Base-by-base conservation (phyloP, 2,113 vertebrate genomes). In the Grammomys dolichurus region DNA sequence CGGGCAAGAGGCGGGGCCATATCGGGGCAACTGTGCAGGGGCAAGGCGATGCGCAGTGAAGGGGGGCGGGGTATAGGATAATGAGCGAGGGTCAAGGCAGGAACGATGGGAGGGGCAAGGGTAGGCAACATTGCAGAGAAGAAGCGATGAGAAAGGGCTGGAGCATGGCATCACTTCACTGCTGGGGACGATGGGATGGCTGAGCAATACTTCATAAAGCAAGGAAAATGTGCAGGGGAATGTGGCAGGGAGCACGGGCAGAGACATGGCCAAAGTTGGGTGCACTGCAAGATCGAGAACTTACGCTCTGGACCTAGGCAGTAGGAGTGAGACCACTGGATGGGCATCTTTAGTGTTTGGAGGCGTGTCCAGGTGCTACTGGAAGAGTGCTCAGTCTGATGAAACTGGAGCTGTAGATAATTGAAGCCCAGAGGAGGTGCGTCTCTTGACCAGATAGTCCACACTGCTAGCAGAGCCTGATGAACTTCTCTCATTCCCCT, bases 51-150 rank as follows among this genome's bases (percentile, higher is more conserved):
- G 33, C 7, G 28, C n/a, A 28, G 2, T 43, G 43, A 5, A 7
- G 10, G 0, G 28, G 56, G 28, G 19, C 46, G 4, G 9, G 13
- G 2, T 36, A 51, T 31, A 20, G 12, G 46, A 13, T 0, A 13
- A 11, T 5, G 3, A 16, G 58, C 2, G 3, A 16, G 58, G 14
- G 17, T 8, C 12, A 31, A 31, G 5, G 65, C 31, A 46, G 11
- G 46, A 36, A 12, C 12, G 43, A 36, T 51, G 19, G 31, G 63
- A 8, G 24, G 60, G n/a, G 78, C 10, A 58, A 28, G 56, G 24
- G 56, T 24, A 3, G 56, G 56, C 56, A 40, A 43, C 36, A 7
- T 26, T 60, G 22, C 36, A 40, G 36, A 40, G 36, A 10, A 22
- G 12, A 43, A 84, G 56, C 26, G 80, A 2, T 26, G 22, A 17